Conservation (phyloP, 2,888 invertebrate species). For the Selenia dentaria region DNA sequence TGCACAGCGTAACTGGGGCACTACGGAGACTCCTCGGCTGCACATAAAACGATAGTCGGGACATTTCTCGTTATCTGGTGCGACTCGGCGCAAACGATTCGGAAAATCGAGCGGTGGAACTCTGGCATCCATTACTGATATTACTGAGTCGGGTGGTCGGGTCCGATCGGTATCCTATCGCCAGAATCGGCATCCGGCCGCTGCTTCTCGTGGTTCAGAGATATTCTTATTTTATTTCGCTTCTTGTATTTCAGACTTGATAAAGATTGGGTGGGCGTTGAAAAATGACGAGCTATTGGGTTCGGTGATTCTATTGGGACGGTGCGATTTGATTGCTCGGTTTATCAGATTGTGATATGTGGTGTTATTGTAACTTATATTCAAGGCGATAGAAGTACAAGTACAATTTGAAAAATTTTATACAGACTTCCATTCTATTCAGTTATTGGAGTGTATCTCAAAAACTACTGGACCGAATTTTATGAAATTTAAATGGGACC, state of each 20-base stretch:
- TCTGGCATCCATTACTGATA: conserved; percentile 76
- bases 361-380: too few relatives aligned
- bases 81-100: conserved; percentile 72
- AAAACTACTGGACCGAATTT: too few relatives aligned
- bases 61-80: conserved; percentile 71
- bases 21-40: conserved; percentile 28
- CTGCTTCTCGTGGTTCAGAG: conserved; percentile 5
- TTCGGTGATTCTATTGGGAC: conserved; percentile 9
- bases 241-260: conserved; percentile 16
- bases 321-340: not conserved
- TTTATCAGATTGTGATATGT: too few relatives aligned
- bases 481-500: too few relatives aligned
- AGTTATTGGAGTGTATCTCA: too few relatives aligned
- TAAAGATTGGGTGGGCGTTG: conserved; percentile 25
- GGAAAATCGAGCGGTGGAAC: conserved; percentile 78
- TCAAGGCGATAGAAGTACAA: too few relatives aligned
- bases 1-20: conserved; percentile 16
- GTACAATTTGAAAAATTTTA: too few relatives aligned
- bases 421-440: too few relatives aligned
- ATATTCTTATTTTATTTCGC: conserved; percentile 22
- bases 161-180: conserved; percentile 23
- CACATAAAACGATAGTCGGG: conserved; percentile 67
- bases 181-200: conserved; percentile 25
- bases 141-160: conserved; percentile 58
- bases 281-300: conserved; percentile 17